Conservation (phyloP, 2,888 invertebrate species). For the Eristalinus sepulchralis region DNA sequence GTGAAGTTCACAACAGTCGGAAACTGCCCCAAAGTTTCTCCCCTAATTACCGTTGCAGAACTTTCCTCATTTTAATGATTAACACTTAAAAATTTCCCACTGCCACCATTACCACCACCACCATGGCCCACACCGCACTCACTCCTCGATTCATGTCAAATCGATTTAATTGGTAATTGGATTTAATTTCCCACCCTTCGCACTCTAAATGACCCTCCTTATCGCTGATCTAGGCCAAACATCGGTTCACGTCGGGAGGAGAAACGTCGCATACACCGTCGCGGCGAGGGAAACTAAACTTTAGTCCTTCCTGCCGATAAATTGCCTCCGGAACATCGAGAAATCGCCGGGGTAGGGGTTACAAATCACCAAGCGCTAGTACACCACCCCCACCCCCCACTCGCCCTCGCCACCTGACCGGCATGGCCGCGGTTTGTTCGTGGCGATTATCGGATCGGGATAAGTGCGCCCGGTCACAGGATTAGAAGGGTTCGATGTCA, state of each 20-base stretch:
- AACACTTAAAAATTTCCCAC: slow-evolving; percentile 10
- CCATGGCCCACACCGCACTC: not conserved
- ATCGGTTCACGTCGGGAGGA: not conserved
- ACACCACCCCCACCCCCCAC: not conserved
- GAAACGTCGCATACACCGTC: not conserved
- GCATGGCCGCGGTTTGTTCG: not conserved
- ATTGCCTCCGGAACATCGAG: not conserved
- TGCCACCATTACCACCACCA: no score
- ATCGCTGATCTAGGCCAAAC: not conserved
- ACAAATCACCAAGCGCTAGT: not conserved
- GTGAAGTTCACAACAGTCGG: not conserved
- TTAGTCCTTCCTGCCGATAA: slow-evolving; percentile 5
- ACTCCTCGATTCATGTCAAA: slow-evolving; percentile 12
- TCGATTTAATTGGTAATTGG: slow-evolving; percentile 16
- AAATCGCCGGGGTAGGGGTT: not conserved
- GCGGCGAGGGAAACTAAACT: slow-evolving; percentile 14
- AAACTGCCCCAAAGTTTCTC: not conserved
- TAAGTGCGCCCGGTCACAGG: slow-evolving; percentile 17
- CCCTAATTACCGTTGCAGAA: slow-evolving; percentile 4
- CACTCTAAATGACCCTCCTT: not conserved
- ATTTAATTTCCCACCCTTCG: slow-evolving; percentile 8
- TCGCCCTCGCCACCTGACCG: not conserved
- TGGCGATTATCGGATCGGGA: slow-evolving; percentile 29
- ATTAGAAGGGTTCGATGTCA: not conserved
- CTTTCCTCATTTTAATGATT: slow-evolving; percentile 10